Conservation (phyloP, 2,888 invertebrate genomes). For the Tenthredo scrophulariae region DNA sequence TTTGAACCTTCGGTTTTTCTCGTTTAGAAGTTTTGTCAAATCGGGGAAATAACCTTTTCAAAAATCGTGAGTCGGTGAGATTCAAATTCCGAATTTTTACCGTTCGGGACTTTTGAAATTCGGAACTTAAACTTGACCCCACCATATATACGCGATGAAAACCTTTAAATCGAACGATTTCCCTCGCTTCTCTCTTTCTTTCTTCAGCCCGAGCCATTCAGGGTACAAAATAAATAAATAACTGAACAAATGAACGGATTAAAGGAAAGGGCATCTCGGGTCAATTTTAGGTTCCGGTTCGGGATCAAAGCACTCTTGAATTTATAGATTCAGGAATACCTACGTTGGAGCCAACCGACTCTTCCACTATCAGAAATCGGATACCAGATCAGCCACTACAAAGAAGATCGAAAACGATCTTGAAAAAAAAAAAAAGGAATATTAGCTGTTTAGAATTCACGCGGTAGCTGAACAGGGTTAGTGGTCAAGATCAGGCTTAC, state of each 20-base stretch:
- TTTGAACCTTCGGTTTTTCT: too few species aligned
- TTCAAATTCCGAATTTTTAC: too few species aligned
- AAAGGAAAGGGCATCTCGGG: not conserved
- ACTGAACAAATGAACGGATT: slow-evolving; percentile 1
- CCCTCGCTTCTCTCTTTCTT: not conserved
- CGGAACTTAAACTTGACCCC: too few species aligned
- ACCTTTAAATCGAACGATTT: not conserved
- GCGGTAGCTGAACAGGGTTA: not conserved
- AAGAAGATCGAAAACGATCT: not conserved
- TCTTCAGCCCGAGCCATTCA: not conserved
- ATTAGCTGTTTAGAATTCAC: slow-evolving; percentile 5
- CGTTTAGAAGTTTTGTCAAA: too few species aligned
- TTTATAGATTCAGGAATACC: not conserved
- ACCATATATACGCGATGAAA: not conserved
- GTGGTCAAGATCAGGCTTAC: not conserved
- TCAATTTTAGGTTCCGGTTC: not conserved
- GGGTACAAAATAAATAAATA: not conserved
- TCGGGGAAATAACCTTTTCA: too few species aligned
- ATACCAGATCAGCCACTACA: not conserved
- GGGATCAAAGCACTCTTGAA: slow-evolving; percentile 22
- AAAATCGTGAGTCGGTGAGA: too few species aligned
- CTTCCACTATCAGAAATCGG: slow-evolving; percentile 12
- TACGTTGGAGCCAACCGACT: not conserved
- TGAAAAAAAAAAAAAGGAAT: not conserved
- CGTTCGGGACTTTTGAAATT: too few species aligned